Evolutionary conservation across 2,888 invertebrate genomes (phyloP), one percentile per base, ranked within the genome.

Genomic region (Malthinus flaveolus): DNA sequence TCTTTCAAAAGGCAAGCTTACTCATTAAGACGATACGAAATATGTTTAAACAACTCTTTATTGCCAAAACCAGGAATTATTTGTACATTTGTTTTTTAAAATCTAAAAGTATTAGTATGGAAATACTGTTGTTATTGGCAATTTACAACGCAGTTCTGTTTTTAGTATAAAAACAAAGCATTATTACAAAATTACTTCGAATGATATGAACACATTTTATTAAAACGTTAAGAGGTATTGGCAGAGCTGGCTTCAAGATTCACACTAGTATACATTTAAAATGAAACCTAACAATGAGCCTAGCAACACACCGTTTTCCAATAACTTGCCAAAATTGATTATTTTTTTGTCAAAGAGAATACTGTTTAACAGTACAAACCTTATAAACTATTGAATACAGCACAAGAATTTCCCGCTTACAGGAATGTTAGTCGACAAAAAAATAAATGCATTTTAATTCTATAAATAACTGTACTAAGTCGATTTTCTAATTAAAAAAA

Each of bases 31-130:
- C 15, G 23, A 42, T n/a, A n/a, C n/a, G 13, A 42, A 23, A 42
- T 42, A 42, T 15, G 39, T 73, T 71, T 77, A 79, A 79, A 78
- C 78, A 77, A 77, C 76, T 77, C 77, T 79, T 79, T 79, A 79
- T 79, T 75, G 79, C 78, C 78, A 77, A 76, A 76, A 72, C 76
- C 75, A 73, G 71, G 70, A 71, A 68, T 71, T 72, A 63, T 75
- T 76, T 76, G 76, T 77, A 77, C 76, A 73, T 73, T 23, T 13
- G 39, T 42, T 42, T 42, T n/a, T 42, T 42, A 23, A 42, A 42
- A 42, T 42, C 39, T 42, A 42, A 53, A 52, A 52, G 46, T 42
- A 42, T 53, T 59, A 54, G 51, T 52, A 58, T 54, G 54, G 47
- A 58, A 61, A 61, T 58, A 61, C 61, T 61, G 58, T 58, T 56